phyloP scores from a whole-genome alignment of 2,797 vertebrate species.

The Acanthiza pusilla region DNA sequence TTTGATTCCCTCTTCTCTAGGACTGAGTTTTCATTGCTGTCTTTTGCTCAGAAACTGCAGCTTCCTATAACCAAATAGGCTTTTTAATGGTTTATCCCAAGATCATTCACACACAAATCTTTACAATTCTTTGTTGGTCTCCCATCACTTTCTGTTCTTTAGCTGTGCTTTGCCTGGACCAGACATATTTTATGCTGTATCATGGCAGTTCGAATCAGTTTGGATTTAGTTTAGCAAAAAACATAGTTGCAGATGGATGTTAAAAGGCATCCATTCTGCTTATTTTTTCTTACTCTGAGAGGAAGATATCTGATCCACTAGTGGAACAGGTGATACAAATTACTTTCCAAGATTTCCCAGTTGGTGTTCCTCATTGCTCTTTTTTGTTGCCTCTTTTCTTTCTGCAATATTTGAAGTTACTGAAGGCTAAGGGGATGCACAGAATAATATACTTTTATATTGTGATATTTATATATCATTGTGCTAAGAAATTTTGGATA shows the following conservation, averaged over 20 bases:
- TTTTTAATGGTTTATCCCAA: not conserved
- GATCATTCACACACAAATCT: not conserved
- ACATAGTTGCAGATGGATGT: not conserved
- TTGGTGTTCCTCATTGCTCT: rapidly evolving
- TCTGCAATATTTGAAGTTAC: not conserved
- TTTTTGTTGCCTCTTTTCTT: not conserved
- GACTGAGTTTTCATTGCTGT: not conserved
- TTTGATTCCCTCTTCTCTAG: not conserved
- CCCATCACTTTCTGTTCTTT: not conserved
- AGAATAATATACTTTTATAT: not conserved
- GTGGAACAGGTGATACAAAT: not conserved
- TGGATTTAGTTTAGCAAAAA: not conserved
- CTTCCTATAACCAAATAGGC: not conserved
- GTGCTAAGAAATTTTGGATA: not conserved
- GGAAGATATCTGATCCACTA: not conserved
- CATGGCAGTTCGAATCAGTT: not conserved
- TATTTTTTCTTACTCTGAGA: not conserved
- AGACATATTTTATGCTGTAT: not conserved
- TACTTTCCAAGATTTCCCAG: not conserved
- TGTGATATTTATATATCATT: not conserved
- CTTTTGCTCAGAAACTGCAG: not conserved
- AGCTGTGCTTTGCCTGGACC: not conserved
- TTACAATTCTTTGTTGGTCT: not conserved
- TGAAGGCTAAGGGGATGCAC: not conserved
- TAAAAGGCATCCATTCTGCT: not conserved